Conservation (phyloP, 1,140 invertebrate species). For the Cotesia glomerata region DNA sequence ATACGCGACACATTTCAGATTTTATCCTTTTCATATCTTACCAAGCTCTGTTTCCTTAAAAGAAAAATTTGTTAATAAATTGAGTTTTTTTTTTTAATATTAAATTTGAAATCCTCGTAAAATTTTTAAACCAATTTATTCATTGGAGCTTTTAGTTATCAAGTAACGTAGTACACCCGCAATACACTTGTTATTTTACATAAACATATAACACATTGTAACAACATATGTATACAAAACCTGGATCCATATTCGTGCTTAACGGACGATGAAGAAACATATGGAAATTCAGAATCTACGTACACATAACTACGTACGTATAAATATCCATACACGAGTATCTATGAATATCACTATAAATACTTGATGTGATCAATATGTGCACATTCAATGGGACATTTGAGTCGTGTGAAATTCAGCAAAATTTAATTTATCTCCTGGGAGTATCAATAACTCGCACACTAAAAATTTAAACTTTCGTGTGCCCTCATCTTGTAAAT, state of each 20-base stretch:
- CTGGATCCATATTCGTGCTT: conserved; percentile 10
- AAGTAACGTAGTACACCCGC: too few relatives aligned
- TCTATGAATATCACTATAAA: background rate
- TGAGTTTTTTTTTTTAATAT: too few relatives aligned
- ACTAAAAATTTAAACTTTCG: too few relatives aligned
- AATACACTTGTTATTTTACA: too few relatives aligned
- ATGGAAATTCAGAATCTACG: background rate
- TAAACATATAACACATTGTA: too few relatives aligned
- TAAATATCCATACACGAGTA: background rate
- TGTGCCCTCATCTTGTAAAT: background rate
- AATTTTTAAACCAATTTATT: too few relatives aligned
- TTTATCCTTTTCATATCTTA: background rate
- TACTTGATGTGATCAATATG: conserved; percentile 7
- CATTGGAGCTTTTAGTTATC: too few relatives aligned
- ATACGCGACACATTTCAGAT: background rate
- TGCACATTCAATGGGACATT: background rate
- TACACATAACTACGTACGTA: background rate
- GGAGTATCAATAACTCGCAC: background rate
- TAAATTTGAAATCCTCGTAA: too few relatives aligned
- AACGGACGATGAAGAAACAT: conserved; percentile 1
- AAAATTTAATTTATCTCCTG: background rate
- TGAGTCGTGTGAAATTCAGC: background rate
- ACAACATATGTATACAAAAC: background rate
- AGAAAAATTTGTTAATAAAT: too few relatives aligned
- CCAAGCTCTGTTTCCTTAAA: background rate